A percentile compares a stretch with the other conserved stretches of the same genome.
phyloP scores from a whole-genome alignment of 64 coral and sea anemone genomes.

The Platygyra sinensis region DNA sequence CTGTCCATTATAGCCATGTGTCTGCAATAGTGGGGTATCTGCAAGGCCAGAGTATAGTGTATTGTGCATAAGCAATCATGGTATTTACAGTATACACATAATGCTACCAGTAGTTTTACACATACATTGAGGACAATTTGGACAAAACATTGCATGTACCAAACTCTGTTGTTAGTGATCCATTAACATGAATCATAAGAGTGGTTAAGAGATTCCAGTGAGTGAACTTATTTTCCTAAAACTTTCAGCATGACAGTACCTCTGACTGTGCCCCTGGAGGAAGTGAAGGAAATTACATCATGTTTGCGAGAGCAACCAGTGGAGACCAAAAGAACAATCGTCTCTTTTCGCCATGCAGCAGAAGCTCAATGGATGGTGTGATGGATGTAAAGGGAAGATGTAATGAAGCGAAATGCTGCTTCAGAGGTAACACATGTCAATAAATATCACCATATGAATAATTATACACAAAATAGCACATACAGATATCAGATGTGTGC shows the following conservation, averaged over 20 bases:
- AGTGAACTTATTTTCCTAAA: not conserved
- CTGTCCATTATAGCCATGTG: no score
- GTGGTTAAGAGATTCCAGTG: not conserved
- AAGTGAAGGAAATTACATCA: conserved; percentile 78
- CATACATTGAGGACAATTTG: no score
- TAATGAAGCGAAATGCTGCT: conserved; percentile 43
- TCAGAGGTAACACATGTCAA: conserved; percentile 43
- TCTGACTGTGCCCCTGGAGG: conserved; percentile 49
- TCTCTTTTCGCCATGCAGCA: conserved; percentile 81
- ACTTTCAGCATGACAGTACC: conserved; percentile 71
- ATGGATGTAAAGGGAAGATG: conserved; percentile 76
- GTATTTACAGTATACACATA: no score
- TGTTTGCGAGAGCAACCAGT: conserved; percentile 90
- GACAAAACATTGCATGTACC: no score
- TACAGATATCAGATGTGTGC: no score
- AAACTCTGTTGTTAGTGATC: no score
- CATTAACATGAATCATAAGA: no score
- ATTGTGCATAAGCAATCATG: no score
- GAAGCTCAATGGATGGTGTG: conserved; percentile 49
- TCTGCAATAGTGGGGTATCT: no score
- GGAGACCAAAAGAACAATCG: conserved; percentile 83
- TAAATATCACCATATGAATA: not conserved
- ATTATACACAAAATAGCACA: no score
- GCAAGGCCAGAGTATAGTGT: no score
- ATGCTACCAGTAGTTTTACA: no score